Conservation (phyloP, 2,888 invertebrate genomes). For the Resseliella maxima region DNA sequence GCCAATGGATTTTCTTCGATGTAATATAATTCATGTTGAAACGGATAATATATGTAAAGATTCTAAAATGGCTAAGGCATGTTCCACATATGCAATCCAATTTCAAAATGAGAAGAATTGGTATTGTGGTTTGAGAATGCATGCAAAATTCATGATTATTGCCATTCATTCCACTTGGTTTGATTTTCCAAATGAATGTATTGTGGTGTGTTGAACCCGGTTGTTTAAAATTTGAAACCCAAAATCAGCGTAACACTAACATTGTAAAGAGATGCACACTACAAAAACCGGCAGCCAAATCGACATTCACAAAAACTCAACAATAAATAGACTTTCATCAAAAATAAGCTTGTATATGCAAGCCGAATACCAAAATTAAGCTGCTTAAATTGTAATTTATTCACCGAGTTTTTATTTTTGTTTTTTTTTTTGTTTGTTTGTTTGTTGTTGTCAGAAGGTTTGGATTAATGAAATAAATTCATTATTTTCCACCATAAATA, state of each 20-base stretch:
- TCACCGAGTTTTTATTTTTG: background rate
- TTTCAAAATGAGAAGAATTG: background rate
- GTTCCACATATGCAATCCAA: background rate
- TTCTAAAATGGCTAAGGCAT: background rate
- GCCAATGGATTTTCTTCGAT: too few relatives aligned
- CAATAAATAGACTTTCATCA: too few relatives aligned
- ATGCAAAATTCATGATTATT: background rate
- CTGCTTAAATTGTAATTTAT: background rate
- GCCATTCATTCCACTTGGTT: conserved; percentile 22
- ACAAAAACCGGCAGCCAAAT: background rate
- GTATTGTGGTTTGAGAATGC: background rate
- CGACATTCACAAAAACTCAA: too few relatives aligned
- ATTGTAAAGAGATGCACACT: background rate
- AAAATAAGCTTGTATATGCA: background rate
- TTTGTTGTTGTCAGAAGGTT: too few relatives aligned
- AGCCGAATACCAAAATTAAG: background rate
- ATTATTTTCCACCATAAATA: too few relatives aligned
- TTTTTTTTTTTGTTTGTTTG: too few relatives aligned
- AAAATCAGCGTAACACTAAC: background rate
- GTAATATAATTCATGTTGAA: too few relatives aligned
- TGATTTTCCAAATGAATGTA: conserved; percentile 24
- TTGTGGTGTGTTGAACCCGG: background rate
- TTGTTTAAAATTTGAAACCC: background rate
- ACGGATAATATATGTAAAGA: background rate
- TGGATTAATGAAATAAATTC: too few relatives aligned